These are phyloP conservation scores for Temnothorax rugatulus DNA, from an alignment of 2,888 invertebrate genomes.

Conservation along the genomic window DNA sequence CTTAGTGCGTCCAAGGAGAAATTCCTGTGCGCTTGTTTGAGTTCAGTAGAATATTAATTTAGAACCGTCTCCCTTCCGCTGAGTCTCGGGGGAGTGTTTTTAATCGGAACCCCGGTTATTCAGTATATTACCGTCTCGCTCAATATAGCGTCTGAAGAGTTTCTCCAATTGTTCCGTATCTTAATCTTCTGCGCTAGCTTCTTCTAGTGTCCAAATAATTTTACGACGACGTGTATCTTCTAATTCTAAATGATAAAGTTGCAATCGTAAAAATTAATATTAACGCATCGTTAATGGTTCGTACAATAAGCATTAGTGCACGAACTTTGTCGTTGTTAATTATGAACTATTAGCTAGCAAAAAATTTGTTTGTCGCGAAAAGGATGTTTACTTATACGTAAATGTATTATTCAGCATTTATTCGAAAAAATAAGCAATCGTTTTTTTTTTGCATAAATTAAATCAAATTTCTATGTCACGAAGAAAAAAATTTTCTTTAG, in stretches of 20 bases:
- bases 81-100: conserved; percentile 64
- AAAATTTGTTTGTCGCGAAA: background rate
- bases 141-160: conserved; percentile 28
- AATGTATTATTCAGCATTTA: background rate
- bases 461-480: background rate
- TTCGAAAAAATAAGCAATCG: background rate
- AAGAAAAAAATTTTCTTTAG: background rate
- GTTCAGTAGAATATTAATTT: conserved; percentile 76
- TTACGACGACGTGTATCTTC: background rate
- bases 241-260: conserved; percentile 2
- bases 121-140: too few relatives aligned
- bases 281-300: too few relatives aligned
- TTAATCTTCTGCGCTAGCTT: conserved; percentile 6
- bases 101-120: conserved; percentile 59
- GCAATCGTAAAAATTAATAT: background rate
- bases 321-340: background rate
- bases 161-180: conserved; percentile 8
- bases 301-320: background rate
- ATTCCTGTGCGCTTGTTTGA: conserved; percentile 67
- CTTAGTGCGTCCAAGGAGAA: conserved; percentile 64
- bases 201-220: conserved; percentile 21
- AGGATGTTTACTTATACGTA: background rate
- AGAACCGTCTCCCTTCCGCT: conserved; percentile 24
- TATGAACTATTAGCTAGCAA: background rate
- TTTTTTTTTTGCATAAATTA: background rate